Conservation (phyloP, 2,797 vertebrate genomes). For the Furcifer pardalis region DNA sequence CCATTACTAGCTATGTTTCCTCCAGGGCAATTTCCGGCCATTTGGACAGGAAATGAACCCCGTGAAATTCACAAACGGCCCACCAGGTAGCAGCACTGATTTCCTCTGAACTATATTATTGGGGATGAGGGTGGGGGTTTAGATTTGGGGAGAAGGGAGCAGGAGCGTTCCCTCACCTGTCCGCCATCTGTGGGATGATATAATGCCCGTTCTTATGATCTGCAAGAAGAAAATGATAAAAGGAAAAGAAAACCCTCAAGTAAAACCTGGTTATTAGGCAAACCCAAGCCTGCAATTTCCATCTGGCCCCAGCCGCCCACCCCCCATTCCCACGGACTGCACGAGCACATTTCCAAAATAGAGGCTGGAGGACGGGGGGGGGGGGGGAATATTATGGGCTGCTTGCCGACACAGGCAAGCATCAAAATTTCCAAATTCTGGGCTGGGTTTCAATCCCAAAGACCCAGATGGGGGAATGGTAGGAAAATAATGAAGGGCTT, state of each 20-base stretch:
- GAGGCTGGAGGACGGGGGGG: no score
- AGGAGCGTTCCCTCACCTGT: conserved; percentile 87
- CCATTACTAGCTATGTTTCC: no score
- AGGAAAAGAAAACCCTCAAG: fast-evolving
- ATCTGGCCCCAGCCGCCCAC: neutral
- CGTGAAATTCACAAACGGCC: neutral
- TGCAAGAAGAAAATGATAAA: conserved; percentile 62
- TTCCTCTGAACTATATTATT: neutral
- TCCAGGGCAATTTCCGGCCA: no score
- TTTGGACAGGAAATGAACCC: neutral
- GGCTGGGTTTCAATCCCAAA: no score
- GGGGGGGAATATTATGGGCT: no score
- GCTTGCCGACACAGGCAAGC: neutral
- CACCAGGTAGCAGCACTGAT: neutral
- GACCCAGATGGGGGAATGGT: no score
- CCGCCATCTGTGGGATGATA: conserved; percentile 99
- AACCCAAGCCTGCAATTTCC: no score
- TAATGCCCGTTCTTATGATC: conserved; percentile 99
- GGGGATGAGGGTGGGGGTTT: no score
- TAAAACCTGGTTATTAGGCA: neutral
- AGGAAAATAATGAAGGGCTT: no score
- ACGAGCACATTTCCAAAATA: neutral
- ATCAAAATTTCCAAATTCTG: no score
- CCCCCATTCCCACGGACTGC: conserved; percentile 1
- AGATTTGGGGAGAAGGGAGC: neutral